These are phyloP conservation scores for Cryptus armator DNA, from an alignment of 2,888 invertebrate species.

Conservation along the genomic window DNA sequence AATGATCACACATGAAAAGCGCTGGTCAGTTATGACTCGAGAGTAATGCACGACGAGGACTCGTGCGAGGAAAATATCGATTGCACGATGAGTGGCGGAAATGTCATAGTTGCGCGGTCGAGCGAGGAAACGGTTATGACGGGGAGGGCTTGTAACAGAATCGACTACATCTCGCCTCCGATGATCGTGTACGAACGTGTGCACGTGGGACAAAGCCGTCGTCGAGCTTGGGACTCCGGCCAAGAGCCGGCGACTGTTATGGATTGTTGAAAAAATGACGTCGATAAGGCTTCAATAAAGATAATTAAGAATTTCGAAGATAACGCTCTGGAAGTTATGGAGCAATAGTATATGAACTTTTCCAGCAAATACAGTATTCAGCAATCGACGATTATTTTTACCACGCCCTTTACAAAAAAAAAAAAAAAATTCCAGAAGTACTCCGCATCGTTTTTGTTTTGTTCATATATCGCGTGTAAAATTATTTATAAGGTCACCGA, in stretches of 20 bases:
- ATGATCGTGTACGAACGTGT: background rate
- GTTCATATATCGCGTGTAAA: background rate
- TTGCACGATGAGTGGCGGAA: constrained; percentile 43
- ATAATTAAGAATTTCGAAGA: background rate
- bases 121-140: background rate
- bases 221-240: background rate
- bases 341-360: too few species aligned
- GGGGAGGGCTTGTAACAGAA: background rate
- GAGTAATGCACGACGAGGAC: constrained; percentile 54
- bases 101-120: constrained; percentile 2
- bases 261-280: too few species aligned
- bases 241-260: background rate
- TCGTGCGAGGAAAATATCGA: constrained; percentile 67
- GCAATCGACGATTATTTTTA: background rate
- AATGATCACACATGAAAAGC: background rate
- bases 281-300: too few species aligned
- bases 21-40: constrained; percentile 24
- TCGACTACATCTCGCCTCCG: background rate
- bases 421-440: too few species aligned
- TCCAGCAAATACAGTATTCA: background rate
- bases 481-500: background rate
- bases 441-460: too few species aligned
- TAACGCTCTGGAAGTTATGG: too few species aligned
- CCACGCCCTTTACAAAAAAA: constrained; percentile 19
- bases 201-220: background rate